Base-by-base conservation (phyloP, 2,888 invertebrate species). In the Mythimna albipuncta region DNA sequence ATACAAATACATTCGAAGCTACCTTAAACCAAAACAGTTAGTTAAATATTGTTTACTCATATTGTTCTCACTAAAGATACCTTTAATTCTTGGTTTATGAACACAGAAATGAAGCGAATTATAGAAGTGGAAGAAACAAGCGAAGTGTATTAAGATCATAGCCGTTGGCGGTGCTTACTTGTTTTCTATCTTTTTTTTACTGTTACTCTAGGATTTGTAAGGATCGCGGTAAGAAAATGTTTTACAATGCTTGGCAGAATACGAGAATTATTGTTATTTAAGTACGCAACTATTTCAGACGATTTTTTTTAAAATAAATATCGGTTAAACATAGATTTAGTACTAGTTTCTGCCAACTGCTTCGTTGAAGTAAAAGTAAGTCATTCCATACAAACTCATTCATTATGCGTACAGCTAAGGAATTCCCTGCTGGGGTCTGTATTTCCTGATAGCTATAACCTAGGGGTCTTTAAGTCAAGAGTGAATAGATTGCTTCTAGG, bases 141-240 rank as follows among this genome's bases (percentile, higher is more conserved):
- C 64, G 61, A 73, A 77, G 77, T 67, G 77, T 81, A 68, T 50
- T 62, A 61, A 68, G 73, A 81, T 73, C 80, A 69, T 54, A 72
- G 64, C 59, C 63, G 66, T 47, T 55, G 35, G 54, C 38, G 13
- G 44, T 19, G n/a, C 35, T 55, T 32, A 9, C 47, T 74, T 68
- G 55, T 67, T 70, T 65, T 32, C 44, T 62, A 57, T 52, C 16
- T 57, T 73, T 76, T 26, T 63, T 77, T 66, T 59, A 66, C 52
- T 44, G n/a, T 73, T 69, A 52, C 55, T 41, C 50, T 41, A 76
- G 77, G 69, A 77, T 80, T 81, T 81, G 55, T 66, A 16, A 64
- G 59, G 32, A 77, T 73, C 54, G 44, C 26, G 1, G 32, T 10
- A 41, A 57, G 64, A 38, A 75, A 80, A 77, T 69, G 58, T 59